phyloP scores from a whole-genome alignment of 2,888 invertebrate species.

The Oxytorus armatus region DNA sequence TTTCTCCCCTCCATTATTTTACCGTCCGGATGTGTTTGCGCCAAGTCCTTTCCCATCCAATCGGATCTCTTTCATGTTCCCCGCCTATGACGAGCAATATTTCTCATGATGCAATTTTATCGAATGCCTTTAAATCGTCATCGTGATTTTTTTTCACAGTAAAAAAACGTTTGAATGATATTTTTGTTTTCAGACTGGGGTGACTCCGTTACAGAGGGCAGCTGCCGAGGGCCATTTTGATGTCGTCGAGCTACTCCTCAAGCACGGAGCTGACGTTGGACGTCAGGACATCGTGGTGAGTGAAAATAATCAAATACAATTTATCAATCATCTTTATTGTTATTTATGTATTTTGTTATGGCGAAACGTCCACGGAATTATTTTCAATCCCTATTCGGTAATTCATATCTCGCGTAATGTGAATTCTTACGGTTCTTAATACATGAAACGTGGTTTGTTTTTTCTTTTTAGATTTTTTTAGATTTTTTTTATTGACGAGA shows the following conservation, averaged over 20 bases:
- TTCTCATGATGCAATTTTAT: not conserved
- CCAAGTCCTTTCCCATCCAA: not conserved
- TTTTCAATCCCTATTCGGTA: no score
- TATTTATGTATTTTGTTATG: no score
- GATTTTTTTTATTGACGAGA: conserved; percentile 20
- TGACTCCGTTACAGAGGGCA: conserved; percentile 91
- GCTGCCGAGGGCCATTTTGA: conserved; percentile 93
- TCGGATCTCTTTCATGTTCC: not conserved
- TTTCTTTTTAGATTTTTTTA: not conserved
- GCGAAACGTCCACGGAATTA: no score
- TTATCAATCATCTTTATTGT: no score
- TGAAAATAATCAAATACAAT: conserved; percentile 68
- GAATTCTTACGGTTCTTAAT: not conserved
- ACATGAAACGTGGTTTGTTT: not conserved
- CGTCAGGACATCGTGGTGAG: conserved; percentile 91
- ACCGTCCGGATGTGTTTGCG: not conserved
- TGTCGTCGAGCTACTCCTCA: conserved; percentile 89
- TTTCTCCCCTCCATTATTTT: not conserved
- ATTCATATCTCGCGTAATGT: not conserved
- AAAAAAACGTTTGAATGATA: not conserved
- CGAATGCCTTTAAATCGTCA: not conserved
- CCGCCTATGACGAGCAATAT: not conserved
- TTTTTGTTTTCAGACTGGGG: conserved; percentile 86
- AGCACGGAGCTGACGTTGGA: conserved; percentile 89
- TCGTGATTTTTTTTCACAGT: not conserved